Base-by-base conservation (phyloP, 2,888 invertebrate species). In the Lycaena phlaeas region DNA sequence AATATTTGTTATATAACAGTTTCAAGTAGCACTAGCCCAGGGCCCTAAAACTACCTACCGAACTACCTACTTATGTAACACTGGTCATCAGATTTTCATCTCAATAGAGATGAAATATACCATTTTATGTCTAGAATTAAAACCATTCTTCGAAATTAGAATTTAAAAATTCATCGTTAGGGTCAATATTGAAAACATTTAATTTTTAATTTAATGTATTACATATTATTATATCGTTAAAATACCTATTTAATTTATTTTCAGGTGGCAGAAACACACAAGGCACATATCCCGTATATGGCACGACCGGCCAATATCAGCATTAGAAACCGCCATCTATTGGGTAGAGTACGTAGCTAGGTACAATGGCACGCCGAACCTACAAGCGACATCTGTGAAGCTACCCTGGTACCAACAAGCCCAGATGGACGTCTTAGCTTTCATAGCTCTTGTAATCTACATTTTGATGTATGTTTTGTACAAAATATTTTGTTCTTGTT, bases 261-360 rank as follows among this genome's bases (percentile, higher is more conserved):
- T 26, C 72, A 79, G 84, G 27, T 59, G 60, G 54, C 77, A 77
- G 53, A 61, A 72, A 7, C 69, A 70, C 11, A 85, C 87, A 1
- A 64, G 65, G 41, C 53, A 68, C 15, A 61, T 87, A 1, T 86
- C 88, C 0, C 64, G 72, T 42, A 54, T 85, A 14, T 88, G 87
- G 73, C 85, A 86, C 43, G 81, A 86, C 48, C 82, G 88, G 0
- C 73, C 85, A 25, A 73, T 77, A 52, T 71, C 85, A 3, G 84
- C 88, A 1, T 47, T 87, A 36, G 82, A 87, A 43, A 81, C 72
- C 15, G 87, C 88, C 42, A 68, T 87, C 55, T 88, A 88, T 65
- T 87, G 87, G 81, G 81, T 85, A 9, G 88, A 88, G 50, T 87
- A 87, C 54, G 81, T 87, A 46, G 69, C 87, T 17, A 59, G 82